Evolutionary conservation across 2,888 invertebrate species (phyloP).

Genomic region (Dicyrtoma fusca): DNA sequence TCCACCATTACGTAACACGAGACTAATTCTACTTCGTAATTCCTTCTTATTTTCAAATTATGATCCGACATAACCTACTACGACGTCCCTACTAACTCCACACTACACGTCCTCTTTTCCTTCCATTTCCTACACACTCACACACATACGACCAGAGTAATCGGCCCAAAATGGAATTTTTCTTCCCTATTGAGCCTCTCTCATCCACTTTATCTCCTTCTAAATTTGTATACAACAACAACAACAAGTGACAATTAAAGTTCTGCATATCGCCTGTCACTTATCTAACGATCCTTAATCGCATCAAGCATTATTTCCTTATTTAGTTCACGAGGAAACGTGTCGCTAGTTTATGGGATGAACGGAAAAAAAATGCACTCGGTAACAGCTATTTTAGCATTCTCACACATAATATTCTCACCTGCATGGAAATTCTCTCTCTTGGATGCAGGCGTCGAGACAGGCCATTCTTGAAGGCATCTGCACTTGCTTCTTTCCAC

Average conservation of each 20-base stretch:
- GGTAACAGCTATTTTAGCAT: slow-evolving; percentile 9
- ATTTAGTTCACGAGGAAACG: too few species aligned
- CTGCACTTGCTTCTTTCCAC: slow-evolving; percentile 56
- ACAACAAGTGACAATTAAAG: too few species aligned
- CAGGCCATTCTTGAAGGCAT: slow-evolving; percentile 58
- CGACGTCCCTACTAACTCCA: too few species aligned
- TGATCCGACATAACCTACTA: too few species aligned
- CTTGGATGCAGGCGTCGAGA: slow-evolving; percentile 60
- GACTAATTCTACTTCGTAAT: background rate
- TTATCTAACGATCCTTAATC: background rate
- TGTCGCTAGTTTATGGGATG: background rate
- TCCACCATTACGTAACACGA: slow-evolving; percentile 24
- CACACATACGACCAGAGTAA: too few species aligned
- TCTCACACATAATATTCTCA: slow-evolving; percentile 46
- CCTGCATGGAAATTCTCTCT: slow-evolving; percentile 60
- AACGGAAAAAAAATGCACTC: background rate
- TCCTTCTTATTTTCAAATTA: too few species aligned
- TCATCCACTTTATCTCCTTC: too few species aligned
- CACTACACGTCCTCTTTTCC: too few species aligned
- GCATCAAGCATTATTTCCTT: background rate
- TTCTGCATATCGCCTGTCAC: background rate
- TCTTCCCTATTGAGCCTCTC: too few species aligned
- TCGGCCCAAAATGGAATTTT: too few species aligned
- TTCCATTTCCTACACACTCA: too few species aligned
- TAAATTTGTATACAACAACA: too few species aligned